These are phyloP conservation scores for Lordiphosa clarofinis DNA, from an alignment of 1,140 invertebrate genomes.

Conservation along the genomic window DNA sequence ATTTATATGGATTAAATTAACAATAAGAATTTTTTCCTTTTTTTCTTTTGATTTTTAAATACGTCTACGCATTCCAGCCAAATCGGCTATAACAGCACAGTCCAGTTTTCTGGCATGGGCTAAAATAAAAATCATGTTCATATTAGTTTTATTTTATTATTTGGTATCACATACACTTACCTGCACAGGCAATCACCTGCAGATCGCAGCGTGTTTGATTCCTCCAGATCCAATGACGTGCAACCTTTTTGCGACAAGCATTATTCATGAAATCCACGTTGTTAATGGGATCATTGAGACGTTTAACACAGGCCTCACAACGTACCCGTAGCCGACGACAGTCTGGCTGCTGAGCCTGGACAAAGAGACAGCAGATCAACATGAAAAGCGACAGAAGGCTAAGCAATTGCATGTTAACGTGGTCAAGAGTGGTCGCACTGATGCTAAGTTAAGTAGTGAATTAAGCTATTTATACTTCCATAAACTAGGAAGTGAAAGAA, in stretches of 20 bases:
- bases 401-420: constrained; percentile 32
- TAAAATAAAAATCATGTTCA: background rate
- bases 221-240: constrained; percentile 12
- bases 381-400: constrained; percentile 18
- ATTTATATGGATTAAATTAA: constrained; percentile 50
- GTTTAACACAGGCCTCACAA: constrained; percentile 18
- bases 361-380: constrained; percentile 18
- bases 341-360: constrained; percentile 22
- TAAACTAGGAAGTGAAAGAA: background rate
- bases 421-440: background rate
- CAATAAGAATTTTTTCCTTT: constrained; percentile 12
- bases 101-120: constrained; percentile 28
- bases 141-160: background rate
- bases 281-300: constrained; percentile 10
- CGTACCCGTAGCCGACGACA: constrained; percentile 17
- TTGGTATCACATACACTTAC: constrained; percentile 5
- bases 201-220: constrained; percentile 35
- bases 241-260: constrained; percentile 31
- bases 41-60: background rate
- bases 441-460: background rate
- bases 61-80: constrained; percentile 24
- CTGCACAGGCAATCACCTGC: constrained; percentile 26
- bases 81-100: constrained; percentile 26
- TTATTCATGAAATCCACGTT: constrained; percentile 29
- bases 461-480: constrained; percentile 16